These are phyloP conservation scores for Drosophila insularis DNA, from an alignment of 1,140 invertebrate species.

Conservation along the genomic window DNA sequence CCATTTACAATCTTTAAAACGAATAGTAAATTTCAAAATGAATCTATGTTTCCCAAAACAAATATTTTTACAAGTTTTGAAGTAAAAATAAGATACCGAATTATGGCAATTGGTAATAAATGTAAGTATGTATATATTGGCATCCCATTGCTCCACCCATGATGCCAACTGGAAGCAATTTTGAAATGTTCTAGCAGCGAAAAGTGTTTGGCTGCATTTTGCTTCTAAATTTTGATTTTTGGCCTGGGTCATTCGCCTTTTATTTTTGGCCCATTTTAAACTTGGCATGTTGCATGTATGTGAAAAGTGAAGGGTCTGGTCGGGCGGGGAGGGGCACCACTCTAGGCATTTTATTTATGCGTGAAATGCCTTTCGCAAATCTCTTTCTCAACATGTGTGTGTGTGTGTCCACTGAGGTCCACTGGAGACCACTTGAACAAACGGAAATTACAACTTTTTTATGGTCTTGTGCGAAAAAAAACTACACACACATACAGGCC, in stretches of 20 bases:
- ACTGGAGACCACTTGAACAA: conserved; percentile 43
- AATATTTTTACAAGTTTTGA: too few relatives aligned
- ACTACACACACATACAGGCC: conserved; percentile 3
- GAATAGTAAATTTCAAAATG: too few relatives aligned
- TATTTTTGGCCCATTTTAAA: conserved; percentile 26
- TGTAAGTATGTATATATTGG: background rate
- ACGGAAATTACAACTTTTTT: conserved; percentile 67
- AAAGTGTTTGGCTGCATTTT: conserved; percentile 11
- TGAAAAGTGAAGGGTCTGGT: background rate
- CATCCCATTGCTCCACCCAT: background rate
- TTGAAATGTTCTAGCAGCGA: background rate
- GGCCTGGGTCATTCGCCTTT: conserved; percentile 1
- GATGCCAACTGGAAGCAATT: background rate
- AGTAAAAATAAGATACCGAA: too few relatives aligned
- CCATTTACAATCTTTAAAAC: too few relatives aligned
- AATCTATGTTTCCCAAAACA: too few relatives aligned
- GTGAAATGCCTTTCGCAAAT: conserved; percentile 58
- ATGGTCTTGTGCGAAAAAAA: conserved; percentile 44
- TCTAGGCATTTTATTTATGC: conserved; percentile 66
- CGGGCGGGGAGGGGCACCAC: background rate
- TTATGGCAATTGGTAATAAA: too few relatives aligned
- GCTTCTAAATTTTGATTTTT: conserved; percentile 17
- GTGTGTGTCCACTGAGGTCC: conserved; percentile 16
- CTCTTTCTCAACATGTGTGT: conserved; percentile 42
- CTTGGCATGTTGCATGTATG: conserved; percentile 43